phyloP scores from a whole-genome alignment of 1,140 invertebrate species.

The Fragariocoptes setiger region DNA sequence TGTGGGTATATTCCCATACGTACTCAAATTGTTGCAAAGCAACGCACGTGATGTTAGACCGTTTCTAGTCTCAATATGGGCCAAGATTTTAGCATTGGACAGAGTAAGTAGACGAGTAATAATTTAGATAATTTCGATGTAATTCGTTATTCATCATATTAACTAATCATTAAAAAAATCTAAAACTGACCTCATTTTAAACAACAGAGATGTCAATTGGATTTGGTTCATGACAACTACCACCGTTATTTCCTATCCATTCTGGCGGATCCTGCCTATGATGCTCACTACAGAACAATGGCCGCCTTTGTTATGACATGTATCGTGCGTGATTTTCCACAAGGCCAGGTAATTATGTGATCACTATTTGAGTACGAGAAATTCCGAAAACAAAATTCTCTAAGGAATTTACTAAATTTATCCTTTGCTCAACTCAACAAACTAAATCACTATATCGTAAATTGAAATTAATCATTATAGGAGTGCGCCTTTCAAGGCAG shows the following conservation, averaged over 20 bases:
- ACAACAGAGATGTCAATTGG: conserved; percentile 53
- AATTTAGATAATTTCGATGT: conserved; percentile 5
- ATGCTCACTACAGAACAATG: conserved; percentile 46
- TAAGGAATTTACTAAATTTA: no score
- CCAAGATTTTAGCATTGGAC: conserved; percentile 89
- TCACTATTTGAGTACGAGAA: conserved; percentile 2
- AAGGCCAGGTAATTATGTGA: conserved; percentile 29
- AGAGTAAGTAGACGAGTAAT: conserved; percentile 27
- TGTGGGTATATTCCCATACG: conserved; percentile 95
- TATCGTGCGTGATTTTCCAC: conserved; percentile 56
- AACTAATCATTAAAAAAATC: not conserved
- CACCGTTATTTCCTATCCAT: conserved; percentile 79
- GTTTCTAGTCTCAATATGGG: conserved; percentile 89
- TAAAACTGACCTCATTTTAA: conserved; percentile 14
- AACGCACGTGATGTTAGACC: conserved; percentile 63
- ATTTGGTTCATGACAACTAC: conserved; percentile 71
- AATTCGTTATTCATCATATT: not conserved
- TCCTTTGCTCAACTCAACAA: no score
- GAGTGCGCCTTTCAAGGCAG: conserved; percentile 49
- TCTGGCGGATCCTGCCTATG: conserved; percentile 45
- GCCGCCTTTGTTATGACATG: conserved; percentile 67
- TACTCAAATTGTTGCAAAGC: conserved; percentile 73
- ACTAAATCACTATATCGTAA: no score
- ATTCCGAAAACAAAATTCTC: conserved; percentile 4
- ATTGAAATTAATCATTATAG: no score